These are phyloP conservation scores for Drosophila kanapiae DNA, from an alignment of 1,140 invertebrate species.

Conservation along the genomic window DNA sequence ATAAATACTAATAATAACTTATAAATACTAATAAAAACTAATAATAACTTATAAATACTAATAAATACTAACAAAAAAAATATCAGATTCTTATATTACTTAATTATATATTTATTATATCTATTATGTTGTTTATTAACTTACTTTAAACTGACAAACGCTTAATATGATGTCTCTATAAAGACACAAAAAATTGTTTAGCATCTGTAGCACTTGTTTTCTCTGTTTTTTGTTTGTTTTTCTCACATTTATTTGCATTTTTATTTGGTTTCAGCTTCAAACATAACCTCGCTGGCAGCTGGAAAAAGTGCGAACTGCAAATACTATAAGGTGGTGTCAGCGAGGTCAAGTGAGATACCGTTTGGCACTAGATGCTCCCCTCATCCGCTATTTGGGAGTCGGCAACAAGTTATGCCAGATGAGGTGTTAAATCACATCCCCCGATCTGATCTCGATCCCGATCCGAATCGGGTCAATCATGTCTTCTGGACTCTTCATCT, in stretches of 20 bases:
- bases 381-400: neutral
- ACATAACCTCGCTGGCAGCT: neutral
- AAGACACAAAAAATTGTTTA: neutral
- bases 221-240: neutral
- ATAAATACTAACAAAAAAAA: too few species aligned
- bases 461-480: constrained; percentile 2
- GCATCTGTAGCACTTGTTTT: neutral
- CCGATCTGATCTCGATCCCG: neutral
- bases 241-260: neutral
- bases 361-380: neutral
- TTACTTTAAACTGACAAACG: too few species aligned
- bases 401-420: neutral
- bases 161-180: too few species aligned
- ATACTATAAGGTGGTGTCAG: neutral
- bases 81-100: too few species aligned
- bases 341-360: constrained; percentile 7
- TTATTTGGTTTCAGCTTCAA: constrained; percentile 8
- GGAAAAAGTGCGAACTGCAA: neutral
- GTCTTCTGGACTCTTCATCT: neutral
- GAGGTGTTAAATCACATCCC: constrained; percentile 17
- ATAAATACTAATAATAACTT: too few species aligned
- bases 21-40: too few species aligned
- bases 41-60: too few species aligned
- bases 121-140: too few species aligned
- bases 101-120: too few species aligned